phyloP scores from a whole-genome alignment of 23 tunicate genomes.

The Trididemnum miniatum region DNA sequence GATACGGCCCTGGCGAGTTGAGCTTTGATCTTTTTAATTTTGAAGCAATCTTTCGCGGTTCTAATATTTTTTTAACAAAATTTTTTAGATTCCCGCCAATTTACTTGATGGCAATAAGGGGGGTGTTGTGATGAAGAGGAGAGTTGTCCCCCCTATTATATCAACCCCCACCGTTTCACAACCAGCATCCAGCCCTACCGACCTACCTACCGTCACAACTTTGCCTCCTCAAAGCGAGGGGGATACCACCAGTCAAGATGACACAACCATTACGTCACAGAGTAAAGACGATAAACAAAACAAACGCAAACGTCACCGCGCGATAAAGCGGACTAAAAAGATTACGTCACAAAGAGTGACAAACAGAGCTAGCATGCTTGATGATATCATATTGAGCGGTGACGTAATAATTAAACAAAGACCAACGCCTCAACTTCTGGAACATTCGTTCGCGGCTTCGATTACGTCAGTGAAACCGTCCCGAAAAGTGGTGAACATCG shows the following conservation, averaged over 20 bases:
- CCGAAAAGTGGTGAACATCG: slow-evolving; percentile 60
- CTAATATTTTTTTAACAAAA: too few relatives aligned
- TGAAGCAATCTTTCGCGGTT: too few relatives aligned
- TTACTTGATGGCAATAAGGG: slow-evolving; percentile 16
- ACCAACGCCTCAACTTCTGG: slow-evolving; percentile 42
- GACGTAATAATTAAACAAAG: slow-evolving; percentile 53
- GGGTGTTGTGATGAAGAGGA: slow-evolving; percentile 56
- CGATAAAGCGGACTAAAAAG: slow-evolving; percentile 3
- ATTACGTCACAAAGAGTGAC: neutral
- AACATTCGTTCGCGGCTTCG: slow-evolving; percentile 75
- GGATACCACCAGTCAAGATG: slow-evolving; percentile 28
- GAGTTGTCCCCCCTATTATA: slow-evolving; percentile 75
- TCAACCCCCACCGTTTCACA: slow-evolving; percentile 23
- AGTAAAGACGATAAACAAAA: neutral
- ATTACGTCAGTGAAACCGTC: slow-evolving; percentile 76
- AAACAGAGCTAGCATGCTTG: neutral
- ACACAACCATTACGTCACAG: slow-evolving; percentile 15
- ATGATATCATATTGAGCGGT: slow-evolving; percentile 47
- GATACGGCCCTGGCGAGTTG: too few relatives aligned
- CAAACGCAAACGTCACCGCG: neutral
- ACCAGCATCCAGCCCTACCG: neutral
- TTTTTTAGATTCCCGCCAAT: slow-evolving; percentile 37
- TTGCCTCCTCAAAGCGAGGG: neutral
- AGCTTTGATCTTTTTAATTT: too few relatives aligned
- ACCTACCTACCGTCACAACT: slow-evolving; percentile 21